Evolutionary conservation across 2,797 vertebrate genomes (phyloP).

Genomic region (Takifugu ocellatus): DNA sequence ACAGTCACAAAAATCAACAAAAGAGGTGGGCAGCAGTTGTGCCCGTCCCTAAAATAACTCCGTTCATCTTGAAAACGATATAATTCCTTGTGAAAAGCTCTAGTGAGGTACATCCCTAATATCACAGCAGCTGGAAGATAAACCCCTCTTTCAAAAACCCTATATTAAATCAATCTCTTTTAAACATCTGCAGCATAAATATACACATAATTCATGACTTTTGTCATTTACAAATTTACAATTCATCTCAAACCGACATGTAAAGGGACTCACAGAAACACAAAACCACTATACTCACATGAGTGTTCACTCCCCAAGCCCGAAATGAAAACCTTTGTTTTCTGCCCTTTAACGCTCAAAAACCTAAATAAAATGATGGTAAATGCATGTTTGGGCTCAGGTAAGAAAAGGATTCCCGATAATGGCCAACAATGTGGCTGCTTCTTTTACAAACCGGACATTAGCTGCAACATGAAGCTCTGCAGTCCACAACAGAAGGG

Average conservation of each 20-base stretch:
- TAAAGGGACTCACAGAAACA: constrained; percentile 42
- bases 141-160: constrained; percentile 37
- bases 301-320: constrained; percentile 7
- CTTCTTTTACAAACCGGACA: constrained; percentile 30
- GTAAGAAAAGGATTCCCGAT: constrained; percentile 20
- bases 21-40: not conserved
- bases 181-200: constrained; percentile 57
- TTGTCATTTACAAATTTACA: constrained; percentile 73
- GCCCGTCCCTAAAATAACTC: not conserved
- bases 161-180: constrained; percentile 53
- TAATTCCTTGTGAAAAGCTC: constrained; percentile 25
- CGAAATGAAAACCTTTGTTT: not conserved
- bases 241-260: constrained; percentile 40
- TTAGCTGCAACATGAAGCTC: constrained; percentile 54
- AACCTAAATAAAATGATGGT: constrained; percentile 4
- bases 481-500: constrained; percentile 38
- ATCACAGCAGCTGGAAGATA: constrained; percentile 47
- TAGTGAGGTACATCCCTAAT: constrained; percentile 44
- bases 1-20: constrained; percentile 17
- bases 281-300: constrained; percentile 15
- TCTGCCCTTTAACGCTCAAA: constrained; percentile 4
- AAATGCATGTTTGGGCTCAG: not conserved
- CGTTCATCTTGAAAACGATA: constrained; percentile 14
- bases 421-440: not conserved
- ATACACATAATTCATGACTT: constrained; percentile 62